Evolutionary conservation across 1,140 invertebrate genomes (phyloP).

Genomic region (Dendroctonus ponderosae): DNA sequence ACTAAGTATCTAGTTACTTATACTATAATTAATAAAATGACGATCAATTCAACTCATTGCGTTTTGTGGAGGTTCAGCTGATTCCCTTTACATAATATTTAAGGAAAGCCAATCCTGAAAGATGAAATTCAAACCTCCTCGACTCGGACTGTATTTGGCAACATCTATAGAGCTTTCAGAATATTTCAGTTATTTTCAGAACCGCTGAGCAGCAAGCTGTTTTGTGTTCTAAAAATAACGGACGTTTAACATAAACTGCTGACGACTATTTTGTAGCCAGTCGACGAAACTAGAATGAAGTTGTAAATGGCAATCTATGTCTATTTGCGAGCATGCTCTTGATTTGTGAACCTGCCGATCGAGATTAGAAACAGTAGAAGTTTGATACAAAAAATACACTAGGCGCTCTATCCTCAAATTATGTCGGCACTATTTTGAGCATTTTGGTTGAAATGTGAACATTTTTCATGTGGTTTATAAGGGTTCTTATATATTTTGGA

Average conservation of each 20-base stretch:
- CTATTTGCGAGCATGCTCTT: neutral
- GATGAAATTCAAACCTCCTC: constrained; percentile 40
- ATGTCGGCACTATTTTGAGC: too few species aligned
- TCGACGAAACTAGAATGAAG: constrained; percentile 6
- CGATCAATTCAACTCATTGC: too few species aligned
- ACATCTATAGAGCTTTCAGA: constrained; percentile 28
- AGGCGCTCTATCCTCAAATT: too few species aligned
- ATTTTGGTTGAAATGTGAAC: too few species aligned
- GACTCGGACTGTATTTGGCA: constrained; percentile 45
- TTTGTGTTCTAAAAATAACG: constrained; percentile 39
- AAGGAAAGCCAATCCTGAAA: constrained; percentile 11
- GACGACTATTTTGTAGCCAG: neutral
- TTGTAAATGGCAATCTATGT: neutral
- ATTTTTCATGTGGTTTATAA: too few species aligned
- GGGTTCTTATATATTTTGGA: too few species aligned
- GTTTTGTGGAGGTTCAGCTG: too few species aligned
- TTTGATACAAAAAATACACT: too few species aligned
- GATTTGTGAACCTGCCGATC: too few species aligned
- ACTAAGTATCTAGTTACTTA: too few species aligned
- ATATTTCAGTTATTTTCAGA: constrained; percentile 43
- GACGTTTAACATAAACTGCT: constrained; percentile 30
- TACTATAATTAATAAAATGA: too few species aligned
- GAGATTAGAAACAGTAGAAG: too few species aligned
- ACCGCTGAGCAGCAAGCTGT: constrained; percentile 22
- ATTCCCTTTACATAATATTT: neutral